Base-by-base conservation (phyloP, 2,113 vertebrate species). In the Nesogale talazaci region DNA sequence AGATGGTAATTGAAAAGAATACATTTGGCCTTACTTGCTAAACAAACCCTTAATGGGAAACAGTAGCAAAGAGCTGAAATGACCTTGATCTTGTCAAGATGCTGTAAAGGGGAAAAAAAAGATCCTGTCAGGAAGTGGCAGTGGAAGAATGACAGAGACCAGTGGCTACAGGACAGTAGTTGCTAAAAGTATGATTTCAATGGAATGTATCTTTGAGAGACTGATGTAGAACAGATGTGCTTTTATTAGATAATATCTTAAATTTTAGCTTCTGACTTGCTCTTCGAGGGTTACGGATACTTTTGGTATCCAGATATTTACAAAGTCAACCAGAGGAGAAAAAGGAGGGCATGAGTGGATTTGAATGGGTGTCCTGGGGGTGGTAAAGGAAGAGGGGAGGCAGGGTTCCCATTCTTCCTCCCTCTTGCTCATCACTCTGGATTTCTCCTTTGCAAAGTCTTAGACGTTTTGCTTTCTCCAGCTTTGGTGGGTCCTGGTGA, bases 31-130 rank as follows among this genome's bases (percentile, higher is more conserved):
- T 65, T 75, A 40, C n/a, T 77, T 79, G 56, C 46, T 79, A 93
- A 94, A 88, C 89, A 86, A 93, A 65, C 23, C 34, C 79, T 81
- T 83, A 89, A 69, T 6, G 29, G 52, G 34, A 91, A 70, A 91
- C 27, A 83, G 34, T 34, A 79, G 22, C 17, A 72, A 88, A 83
- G 25, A 79, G 38, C 16, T 80, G 31, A 86, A 85, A 20, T 94
- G 93, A 86, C 87, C 80, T 80, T 72, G 59, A 79, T 91, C 59
- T 46, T 92, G 80, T 81, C 77, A 94, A 29, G 92, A 87, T 80
- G 27, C 67, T 83, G 65, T 86, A 70, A 95, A 59, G 17, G n/a
- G n/a, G n/a, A n/a, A n/a, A n/a, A n/a, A n/a, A n/a, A n/a, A n/a
- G n/a, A n/a, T n/a, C n/a, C n/a, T n/a, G n/a, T n/a, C n/a, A n/a